phyloP scores from a whole-genome alignment of 2,113 vertebrate genomes.

The Sinocyclocheilus anshuiensis region DNA sequence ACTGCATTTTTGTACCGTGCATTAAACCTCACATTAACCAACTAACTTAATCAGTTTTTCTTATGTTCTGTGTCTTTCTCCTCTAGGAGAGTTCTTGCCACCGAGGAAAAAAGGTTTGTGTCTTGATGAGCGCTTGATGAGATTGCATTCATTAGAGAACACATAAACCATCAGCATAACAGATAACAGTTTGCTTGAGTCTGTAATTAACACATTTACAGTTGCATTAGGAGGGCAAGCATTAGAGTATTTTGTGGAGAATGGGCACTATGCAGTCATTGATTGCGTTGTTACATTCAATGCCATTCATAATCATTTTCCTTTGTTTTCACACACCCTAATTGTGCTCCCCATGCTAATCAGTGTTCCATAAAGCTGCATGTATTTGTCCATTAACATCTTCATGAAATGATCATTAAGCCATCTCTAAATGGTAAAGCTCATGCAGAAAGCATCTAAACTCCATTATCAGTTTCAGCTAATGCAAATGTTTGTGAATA shows the following conservation, averaged over 20 bases:
- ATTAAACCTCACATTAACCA: slow-evolving; percentile 4
- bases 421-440: slow-evolving; percentile 25
- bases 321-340: slow-evolving; percentile 39
- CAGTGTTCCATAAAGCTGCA: slow-evolving; percentile 36
- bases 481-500: slow-evolving; percentile 40
- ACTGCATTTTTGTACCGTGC: neutral
- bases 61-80: slow-evolving; percentile 7
- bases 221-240: slow-evolving; percentile 31
- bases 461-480: slow-evolving; percentile 33
- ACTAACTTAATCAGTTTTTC: neutral
- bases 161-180: slow-evolving; percentile 25
- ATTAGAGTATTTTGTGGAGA: slow-evolving; percentile 28
- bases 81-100: slow-evolving; percentile 75
- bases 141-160: slow-evolving; percentile 20
- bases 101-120: slow-evolving; percentile 74
- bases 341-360: slow-evolving; percentile 43
- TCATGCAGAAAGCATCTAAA: slow-evolving; percentile 34
- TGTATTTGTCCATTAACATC: slow-evolving; percentile 49
- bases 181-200: slow-evolving; percentile 4
- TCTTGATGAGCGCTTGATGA: neutral
- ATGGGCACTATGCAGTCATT: slow-evolving; percentile 17
- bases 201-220: slow-evolving; percentile 45
- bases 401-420: slow-evolving; percentile 49
- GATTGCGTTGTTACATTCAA: neutral
- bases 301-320: slow-evolving; percentile 24